Evolutionary conservation across 2,113 vertebrate genomes (phyloP), one percentile per base, ranked within the genome.

Genomic region (Callopanchax toddi): DNA sequence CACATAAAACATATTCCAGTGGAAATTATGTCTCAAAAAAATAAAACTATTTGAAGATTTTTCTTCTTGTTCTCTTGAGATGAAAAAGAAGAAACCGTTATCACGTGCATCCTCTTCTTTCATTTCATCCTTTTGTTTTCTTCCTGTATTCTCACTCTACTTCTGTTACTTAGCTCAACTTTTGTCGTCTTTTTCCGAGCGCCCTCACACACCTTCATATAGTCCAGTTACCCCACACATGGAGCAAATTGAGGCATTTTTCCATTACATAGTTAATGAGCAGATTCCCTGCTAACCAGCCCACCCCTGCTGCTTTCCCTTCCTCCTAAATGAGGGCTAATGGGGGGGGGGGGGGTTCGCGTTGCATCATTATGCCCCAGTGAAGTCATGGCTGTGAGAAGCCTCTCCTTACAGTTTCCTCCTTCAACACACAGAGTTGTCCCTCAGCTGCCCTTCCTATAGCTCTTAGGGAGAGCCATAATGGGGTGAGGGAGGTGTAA

Each of bases 1-100:
- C 94, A 91, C 92, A 93, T 90, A 92, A 93, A 94, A 93, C 91
- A 83, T 83, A 88, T 90, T 93, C 89, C 91, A 91, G 81, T 94
- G 93, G 93, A 94, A 94, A 90, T 90, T 82, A 67, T 75, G 79
- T 87, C 62, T 82, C 74, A 54, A 78, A 64, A 78, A 54, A 88
- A 76, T 82, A 58, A 58, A 21, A 63, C 67, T 77, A 78, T 90
- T 90, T 91, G 86, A 91, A 89, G 78, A 59, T 74, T 87, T 85
- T 81, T 71, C 40, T 66, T 80, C 63, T 66, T 80, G 20, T 61
- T 67, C 22, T 65, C 57, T 67, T 26, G 43, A 56, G 84, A 92
- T 50, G 83, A 83, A 67, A 87, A 90, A 84, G 84, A 71, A 89
- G 88, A 89, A 81, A 86, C 73, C 84, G 67, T 91, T 90, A 87